These are phyloP conservation scores for Malthinus flaveolus DNA, from an alignment of 2,888 invertebrate species.

Conservation along the genomic window DNA sequence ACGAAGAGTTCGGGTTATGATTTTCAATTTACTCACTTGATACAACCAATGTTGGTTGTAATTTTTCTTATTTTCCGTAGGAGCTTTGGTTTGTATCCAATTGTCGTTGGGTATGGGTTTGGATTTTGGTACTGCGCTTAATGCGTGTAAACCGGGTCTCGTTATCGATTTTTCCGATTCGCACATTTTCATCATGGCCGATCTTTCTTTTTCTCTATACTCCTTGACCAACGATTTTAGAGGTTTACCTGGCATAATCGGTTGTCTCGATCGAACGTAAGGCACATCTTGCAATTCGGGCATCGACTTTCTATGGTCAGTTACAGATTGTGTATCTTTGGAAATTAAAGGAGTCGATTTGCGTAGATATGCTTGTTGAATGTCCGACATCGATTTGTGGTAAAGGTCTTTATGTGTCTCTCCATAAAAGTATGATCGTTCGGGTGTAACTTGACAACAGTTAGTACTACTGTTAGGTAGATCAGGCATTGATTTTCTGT, in stretches of 20 bases:
- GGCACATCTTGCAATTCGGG: constrained; percentile 45
- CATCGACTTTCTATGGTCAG: constrained; percentile 28
- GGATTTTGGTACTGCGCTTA: constrained; percentile 79
- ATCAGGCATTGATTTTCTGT: constrained; percentile 52
- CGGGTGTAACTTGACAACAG: constrained; percentile 22
- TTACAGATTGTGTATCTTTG: constrained; percentile 30
- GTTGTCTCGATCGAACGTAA: constrained; percentile 46
- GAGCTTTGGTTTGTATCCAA: constrained; percentile 70
- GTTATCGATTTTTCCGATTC: constrained; percentile 63
- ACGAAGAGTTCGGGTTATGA: constrained; percentile 6
- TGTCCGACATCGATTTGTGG: constrained; percentile 50
- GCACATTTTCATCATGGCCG: constrained; percentile 21
- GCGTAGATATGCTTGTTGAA: constrained; percentile 45
- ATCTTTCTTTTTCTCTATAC: constrained; percentile 34
- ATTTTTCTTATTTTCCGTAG: constrained; percentile 63
- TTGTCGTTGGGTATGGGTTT: constrained; percentile 71
- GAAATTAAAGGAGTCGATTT: constrained; percentile 14
- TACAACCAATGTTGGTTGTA: constrained; percentile 91
- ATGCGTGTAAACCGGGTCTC: constrained; percentile 67
- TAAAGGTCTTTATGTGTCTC: constrained; percentile 34
- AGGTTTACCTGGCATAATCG: constrained; percentile 62
- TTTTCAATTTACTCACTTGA: constrained; percentile 58
- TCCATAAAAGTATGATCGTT: constrained; percentile 21
- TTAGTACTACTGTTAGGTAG: constrained; percentile 32
- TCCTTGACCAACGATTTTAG: constrained; percentile 51